phyloP scores from a whole-genome alignment of 1,140 invertebrate species.

The Achatina immaculata region DNA sequence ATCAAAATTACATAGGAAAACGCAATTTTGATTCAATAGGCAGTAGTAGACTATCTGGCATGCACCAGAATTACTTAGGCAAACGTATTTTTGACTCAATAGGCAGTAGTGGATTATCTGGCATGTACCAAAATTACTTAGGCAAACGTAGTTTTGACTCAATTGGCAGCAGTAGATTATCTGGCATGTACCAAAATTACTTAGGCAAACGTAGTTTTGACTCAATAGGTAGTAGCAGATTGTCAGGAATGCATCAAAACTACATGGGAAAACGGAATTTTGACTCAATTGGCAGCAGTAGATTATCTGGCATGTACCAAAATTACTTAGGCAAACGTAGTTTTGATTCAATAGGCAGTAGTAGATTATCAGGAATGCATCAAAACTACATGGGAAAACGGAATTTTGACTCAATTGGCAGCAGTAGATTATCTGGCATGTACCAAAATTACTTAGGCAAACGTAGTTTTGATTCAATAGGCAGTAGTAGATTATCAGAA shows the following conservation, averaged over 20 bases:
- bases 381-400: slow-evolving; percentile 1
- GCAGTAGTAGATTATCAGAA: neutral
- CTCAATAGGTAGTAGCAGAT: neutral
- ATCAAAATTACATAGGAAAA: neutral
- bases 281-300: neutral
- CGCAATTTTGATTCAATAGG: neutral
- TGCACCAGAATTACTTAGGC: neutral
- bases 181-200: slow-evolving; percentile 4
- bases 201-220: slow-evolving; percentile 8
- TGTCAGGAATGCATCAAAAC: neutral
- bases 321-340: slow-evolving; percentile 3
- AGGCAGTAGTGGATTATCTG: neutral
- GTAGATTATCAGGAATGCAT: neutral
- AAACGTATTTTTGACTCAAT: slow-evolving; percentile 4
- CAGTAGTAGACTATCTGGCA: neutral
- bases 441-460: neutral
- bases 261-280: neutral
- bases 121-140: neutral
- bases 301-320: slow-evolving; percentile 8
- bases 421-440: neutral
- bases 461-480: slow-evolving; percentile 12
- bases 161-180: neutral
- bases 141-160: slow-evolving; percentile 5
- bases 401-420: slow-evolving; percentile 1
- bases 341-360: slow-evolving; percentile 14